phyloP scores from a whole-genome alignment of 2,113 vertebrate species.

The Podarcis raffonei region DNA sequence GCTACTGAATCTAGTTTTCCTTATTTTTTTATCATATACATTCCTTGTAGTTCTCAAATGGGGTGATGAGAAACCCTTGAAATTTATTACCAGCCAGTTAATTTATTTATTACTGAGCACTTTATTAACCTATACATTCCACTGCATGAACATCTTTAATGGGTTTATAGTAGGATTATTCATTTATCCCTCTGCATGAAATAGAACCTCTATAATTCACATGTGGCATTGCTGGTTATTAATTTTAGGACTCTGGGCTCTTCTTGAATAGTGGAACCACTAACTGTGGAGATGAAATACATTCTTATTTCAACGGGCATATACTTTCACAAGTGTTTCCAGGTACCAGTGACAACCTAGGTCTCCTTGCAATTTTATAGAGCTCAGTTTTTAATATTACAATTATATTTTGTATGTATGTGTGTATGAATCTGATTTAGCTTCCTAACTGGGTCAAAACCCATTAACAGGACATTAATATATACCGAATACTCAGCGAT shows the following conservation, averaged over 20 bases:
- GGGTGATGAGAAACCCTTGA: slow-evolving; percentile 58
- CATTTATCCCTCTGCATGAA: slow-evolving; percentile 62
- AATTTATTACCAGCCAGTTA: slow-evolving; percentile 70
- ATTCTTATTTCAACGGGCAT: slow-evolving; percentile 35
- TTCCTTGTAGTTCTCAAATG: slow-evolving; percentile 55
- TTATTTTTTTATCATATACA: slow-evolving; percentile 45
- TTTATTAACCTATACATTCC: slow-evolving; percentile 74
- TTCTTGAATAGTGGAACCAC: slow-evolving; percentile 50
- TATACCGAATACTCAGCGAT: neutral
- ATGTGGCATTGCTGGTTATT: slow-evolving; percentile 62
- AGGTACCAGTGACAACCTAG: neutral
- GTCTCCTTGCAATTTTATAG: neutral
- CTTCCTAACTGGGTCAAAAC: slow-evolving; percentile 25
- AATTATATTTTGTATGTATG: neutral
- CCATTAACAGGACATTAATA: neutral
- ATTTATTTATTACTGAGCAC: slow-evolving; percentile 71
- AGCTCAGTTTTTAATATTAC: slow-evolving; percentile 7
- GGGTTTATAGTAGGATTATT: slow-evolving; percentile 64
- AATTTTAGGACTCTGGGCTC: slow-evolving; percentile 60
- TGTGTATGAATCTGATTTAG: slow-evolving; percentile 14
- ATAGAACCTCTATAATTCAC: slow-evolving; percentile 63
- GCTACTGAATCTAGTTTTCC: slow-evolving; percentile 44
- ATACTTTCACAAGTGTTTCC: slow-evolving; percentile 35
- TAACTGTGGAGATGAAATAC: slow-evolving; percentile 62
- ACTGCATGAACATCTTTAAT: slow-evolving; percentile 59